phyloP scores from a whole-genome alignment of 2,888 invertebrate genomes.

The Xanthorhoe designata region DNA sequence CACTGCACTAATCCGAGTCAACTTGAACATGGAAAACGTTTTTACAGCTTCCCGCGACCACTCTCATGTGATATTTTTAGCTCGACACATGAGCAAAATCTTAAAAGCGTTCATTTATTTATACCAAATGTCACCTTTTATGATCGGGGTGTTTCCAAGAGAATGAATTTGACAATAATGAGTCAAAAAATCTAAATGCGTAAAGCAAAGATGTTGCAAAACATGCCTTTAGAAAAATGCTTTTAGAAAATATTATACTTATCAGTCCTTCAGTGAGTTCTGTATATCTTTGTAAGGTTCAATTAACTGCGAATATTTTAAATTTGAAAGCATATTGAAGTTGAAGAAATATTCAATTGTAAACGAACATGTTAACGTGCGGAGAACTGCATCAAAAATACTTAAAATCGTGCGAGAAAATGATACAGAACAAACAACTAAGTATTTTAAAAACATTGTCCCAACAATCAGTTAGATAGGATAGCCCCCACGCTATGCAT shows the following conservation, averaged over 20 bases:
- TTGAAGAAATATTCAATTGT: neutral
- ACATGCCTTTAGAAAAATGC: too few species aligned
- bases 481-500: slow-evolving; percentile 54
- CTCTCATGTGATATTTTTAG: neutral
- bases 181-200: too few species aligned
- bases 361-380: neutral
- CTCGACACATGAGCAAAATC: neutral
- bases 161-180: too few species aligned
- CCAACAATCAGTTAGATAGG: slow-evolving; percentile 41
- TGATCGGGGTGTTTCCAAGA: neutral
- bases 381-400: neutral
- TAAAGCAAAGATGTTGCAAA: too few species aligned
- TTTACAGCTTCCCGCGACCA: slow-evolving; percentile 15
- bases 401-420: neutral
- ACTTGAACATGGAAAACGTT: slow-evolving; percentile 35
- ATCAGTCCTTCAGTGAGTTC: too few species aligned
- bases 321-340: too few species aligned
- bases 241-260: too few species aligned
- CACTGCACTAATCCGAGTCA: slow-evolving; percentile 19
- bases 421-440: neutral
- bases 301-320: too few species aligned
- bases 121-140: neutral
- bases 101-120: neutral
- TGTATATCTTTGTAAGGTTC: too few species aligned
- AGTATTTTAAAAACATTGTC: slow-evolving; percentile 27